Conservation (phyloP, 2,888 invertebrate species). For the Stegana nigrithorax region DNA sequence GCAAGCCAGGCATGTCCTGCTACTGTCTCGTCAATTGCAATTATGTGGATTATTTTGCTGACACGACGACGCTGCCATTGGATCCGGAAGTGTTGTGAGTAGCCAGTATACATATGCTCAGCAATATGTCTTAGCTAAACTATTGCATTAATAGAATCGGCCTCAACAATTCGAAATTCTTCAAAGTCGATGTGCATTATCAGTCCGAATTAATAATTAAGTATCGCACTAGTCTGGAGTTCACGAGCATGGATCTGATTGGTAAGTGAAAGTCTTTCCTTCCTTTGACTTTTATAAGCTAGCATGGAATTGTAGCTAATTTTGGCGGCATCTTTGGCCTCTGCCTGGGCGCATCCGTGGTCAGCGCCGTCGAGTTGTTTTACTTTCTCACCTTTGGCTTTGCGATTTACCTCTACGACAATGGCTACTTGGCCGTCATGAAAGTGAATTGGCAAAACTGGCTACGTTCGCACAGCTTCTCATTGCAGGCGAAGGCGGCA, state of each 20-base stretch:
- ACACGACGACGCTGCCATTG: constrained; percentile 48
- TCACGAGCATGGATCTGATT: constrained; percentile 68
- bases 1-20: constrained; percentile 62
- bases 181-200: constrained; percentile 68
- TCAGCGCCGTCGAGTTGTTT: constrained; percentile 68
- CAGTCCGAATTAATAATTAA: constrained; percentile 65
- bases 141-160: constrained; percentile 29
- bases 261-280: constrained; percentile 47
- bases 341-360: constrained; percentile 69
- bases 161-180: constrained; percentile 33
- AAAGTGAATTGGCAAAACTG: constrained; percentile 27
- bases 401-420: constrained; percentile 53
- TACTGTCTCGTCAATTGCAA: constrained; percentile 62
- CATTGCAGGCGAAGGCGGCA: constrained; percentile 15
- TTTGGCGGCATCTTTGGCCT: constrained; percentile 70
- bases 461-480: constrained; percentile 35
- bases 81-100: constrained; percentile 31
- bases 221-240: constrained; percentile 68
- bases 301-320: constrained; percentile 59
- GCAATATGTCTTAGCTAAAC: not conserved
- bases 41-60: constrained; percentile 55
- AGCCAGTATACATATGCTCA: not conserved
- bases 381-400: constrained; percentile 66
- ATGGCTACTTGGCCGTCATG: constrained; percentile 41
- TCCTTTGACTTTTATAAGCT: not conserved